Percentiles rank a stretch among this genome's conserved stretches.
These are phyloP conservation scores for Leguminivora glycinivorella DNA, from an alignment of 1,140 invertebrate species.

Conservation along the genomic window DNA sequence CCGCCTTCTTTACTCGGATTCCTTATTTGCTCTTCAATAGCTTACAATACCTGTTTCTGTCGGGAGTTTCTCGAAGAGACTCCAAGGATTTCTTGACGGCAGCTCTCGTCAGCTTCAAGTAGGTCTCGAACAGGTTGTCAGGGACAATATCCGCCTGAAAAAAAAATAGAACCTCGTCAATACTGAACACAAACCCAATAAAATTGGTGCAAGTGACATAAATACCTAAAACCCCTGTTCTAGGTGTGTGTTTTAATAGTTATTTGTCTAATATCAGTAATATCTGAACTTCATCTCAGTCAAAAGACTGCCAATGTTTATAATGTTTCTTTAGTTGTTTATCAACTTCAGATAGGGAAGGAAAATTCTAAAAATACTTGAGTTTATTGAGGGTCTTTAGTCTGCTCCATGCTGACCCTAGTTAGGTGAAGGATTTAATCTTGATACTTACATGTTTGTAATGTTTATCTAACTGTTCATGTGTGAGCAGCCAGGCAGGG, in stretches of 20 bases:
- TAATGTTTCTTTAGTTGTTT: slow-evolving; percentile 81
- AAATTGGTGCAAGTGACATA: neutral
- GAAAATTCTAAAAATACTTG: slow-evolving; percentile 83
- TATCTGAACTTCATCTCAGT: too few species aligned
- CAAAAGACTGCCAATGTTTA: slow-evolving; percentile 49
- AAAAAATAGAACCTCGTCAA: slow-evolving; percentile 23
- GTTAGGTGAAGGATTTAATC: neutral
- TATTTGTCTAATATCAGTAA: too few species aligned
- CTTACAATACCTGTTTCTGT: slow-evolving; percentile 79
- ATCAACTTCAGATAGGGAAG: slow-evolving; percentile 86
- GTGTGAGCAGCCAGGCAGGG: slow-evolving; percentile 84
- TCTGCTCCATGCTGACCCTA: slow-evolving; percentile 87
- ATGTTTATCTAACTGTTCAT: slow-evolving; percentile 78
- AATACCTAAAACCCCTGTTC: too few species aligned
- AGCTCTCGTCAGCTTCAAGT: slow-evolving; percentile 80
- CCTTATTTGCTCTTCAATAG: too few species aligned
- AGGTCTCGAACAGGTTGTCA: slow-evolving; percentile 81
- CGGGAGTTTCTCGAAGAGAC: slow-evolving; percentile 81
- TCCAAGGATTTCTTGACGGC: slow-evolving; percentile 81
- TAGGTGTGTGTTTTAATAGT: too few species aligned
- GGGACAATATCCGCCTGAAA: slow-evolving; percentile 81
- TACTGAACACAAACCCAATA: too few species aligned
- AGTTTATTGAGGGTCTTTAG: slow-evolving; percentile 82
- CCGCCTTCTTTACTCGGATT: too few species aligned
- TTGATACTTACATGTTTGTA: slow-evolving; percentile 79